Conservation (phyloP, 2,113 vertebrate species). For the Orthochromis indermauri region DNA sequence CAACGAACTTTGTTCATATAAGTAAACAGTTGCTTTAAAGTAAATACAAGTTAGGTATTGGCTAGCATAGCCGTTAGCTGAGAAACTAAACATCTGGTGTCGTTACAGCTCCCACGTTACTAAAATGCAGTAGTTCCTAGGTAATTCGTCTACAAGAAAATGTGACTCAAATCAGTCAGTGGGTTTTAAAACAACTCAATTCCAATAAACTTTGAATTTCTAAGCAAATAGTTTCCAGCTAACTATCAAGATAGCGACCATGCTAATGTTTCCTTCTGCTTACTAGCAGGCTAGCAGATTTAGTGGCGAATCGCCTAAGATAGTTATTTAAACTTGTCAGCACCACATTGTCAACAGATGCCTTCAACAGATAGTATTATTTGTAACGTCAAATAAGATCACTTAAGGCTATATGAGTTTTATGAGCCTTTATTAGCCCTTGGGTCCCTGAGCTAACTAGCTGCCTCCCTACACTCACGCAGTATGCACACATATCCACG, state of each 20-base stretch:
- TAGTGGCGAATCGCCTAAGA: not conserved
- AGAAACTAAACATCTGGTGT: conserved; percentile 50
- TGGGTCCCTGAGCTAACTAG: conserved; percentile 32
- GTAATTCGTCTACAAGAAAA: accelerated
- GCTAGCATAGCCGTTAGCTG: conserved; percentile 16
- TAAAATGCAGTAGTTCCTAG: not conserved
- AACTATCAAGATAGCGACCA: not conserved
- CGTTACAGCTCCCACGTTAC: not conserved
- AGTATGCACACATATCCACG: not conserved
- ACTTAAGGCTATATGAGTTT: not conserved
- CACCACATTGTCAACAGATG: not conserved
- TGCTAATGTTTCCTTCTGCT: conserved; percentile 9
- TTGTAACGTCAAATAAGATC: not conserved
- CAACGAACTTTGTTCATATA: not conserved
- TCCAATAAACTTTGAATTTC: not conserved
- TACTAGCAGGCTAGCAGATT: conserved; percentile 14
- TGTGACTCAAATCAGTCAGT: not conserved
- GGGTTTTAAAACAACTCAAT: not conserved
- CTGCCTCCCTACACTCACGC: not conserved
- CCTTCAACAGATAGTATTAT: not conserved
- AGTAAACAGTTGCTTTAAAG: not conserved
- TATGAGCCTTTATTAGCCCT: not conserved
- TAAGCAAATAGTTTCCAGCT: not conserved
- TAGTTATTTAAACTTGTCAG: not conserved
- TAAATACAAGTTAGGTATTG: not conserved